phyloP scores from a whole-genome alignment of 2,888 invertebrate genomes.

The Calliscelio sp. region DNA sequence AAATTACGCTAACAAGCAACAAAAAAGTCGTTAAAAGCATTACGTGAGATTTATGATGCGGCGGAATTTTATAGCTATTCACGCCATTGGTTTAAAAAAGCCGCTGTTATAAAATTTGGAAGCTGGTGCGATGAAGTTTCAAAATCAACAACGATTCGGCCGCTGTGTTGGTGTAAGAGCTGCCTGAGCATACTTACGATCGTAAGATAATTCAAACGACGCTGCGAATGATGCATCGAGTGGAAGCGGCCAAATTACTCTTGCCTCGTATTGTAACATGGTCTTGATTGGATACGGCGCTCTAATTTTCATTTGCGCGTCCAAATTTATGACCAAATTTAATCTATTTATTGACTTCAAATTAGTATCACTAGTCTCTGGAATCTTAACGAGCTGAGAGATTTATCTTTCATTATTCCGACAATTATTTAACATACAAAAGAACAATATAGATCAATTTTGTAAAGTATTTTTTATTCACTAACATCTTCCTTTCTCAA shows the following conservation, averaged over 20 bases:
- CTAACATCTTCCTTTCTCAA: no score
- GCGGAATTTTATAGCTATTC: slow-evolving; percentile 33
- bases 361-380: slow-evolving; percentile 32
- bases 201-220: slow-evolving; percentile 36
- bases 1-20: slow-evolving; percentile 53
- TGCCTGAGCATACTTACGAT: background rate
- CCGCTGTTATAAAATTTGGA: slow-evolving; percentile 35
- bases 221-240: slow-evolving; percentile 36
- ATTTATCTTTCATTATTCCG: no score
- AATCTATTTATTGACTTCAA: slow-evolving; percentile 45
- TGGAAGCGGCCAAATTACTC: slow-evolving; percentile 28
- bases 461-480: no score
- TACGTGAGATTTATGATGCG: slow-evolving; percentile 38
- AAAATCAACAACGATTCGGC: slow-evolving; percentile 4
- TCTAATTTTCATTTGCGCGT: slow-evolving; percentile 38
- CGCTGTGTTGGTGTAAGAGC: background rate
- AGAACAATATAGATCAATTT: no score
- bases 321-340: slow-evolving; percentile 44
- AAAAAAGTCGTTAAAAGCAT: slow-evolving; percentile 44
- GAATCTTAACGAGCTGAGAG: slow-evolving; percentile 41
- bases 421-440: no score
- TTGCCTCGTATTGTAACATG: slow-evolving; percentile 23
- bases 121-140: slow-evolving; percentile 3
- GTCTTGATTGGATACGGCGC: slow-evolving; percentile 33
- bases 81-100: slow-evolving; percentile 26